phyloP scores from a whole-genome alignment of 2,113 vertebrate species.

The Tapirus terrestris region DNA sequence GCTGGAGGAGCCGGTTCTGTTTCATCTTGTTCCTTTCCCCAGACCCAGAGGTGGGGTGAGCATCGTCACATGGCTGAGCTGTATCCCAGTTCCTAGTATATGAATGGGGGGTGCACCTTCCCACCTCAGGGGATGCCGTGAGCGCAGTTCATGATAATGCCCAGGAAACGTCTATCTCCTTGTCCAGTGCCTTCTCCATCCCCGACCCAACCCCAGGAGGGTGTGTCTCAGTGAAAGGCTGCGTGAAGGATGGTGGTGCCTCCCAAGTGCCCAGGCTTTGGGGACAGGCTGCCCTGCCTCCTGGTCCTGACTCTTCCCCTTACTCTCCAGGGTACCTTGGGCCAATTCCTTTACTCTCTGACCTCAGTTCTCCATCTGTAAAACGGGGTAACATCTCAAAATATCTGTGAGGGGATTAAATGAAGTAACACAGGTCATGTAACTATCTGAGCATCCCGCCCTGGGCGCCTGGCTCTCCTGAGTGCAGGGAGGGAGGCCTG shows the following conservation, averaged over 20 bases:
- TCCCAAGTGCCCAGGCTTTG: neutral
- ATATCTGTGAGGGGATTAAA: neutral
- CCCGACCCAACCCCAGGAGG: neutral
- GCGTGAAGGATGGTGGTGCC: fast-evolving
- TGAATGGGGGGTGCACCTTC: neutral
- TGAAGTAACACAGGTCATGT: neutral
- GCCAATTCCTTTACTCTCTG: neutral
- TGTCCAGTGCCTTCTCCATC: neutral
- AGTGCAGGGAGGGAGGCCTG: neutral
- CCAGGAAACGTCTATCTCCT: neutral
- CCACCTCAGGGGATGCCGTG: neutral
- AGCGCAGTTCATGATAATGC: too few relatives aligned
- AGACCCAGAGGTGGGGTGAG: too few relatives aligned
- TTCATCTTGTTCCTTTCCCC: neutral
- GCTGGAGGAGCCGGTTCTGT: neutral
- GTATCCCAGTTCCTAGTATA: neutral
- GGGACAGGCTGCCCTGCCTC: neutral
- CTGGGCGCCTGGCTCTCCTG: too few relatives aligned
- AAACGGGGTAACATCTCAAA: neutral
- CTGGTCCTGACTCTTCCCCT: neutral
- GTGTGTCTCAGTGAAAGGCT: neutral
- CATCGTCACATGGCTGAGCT: neutral
- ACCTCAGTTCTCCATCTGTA: neutral
- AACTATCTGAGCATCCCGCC: fast-evolving
- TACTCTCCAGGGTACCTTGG: neutral